Evolutionary conservation across 2,113 vertebrate species (phyloP), one percentile per base, ranked within the genome.

Genomic region (Anser brachyrhynchus): DNA sequence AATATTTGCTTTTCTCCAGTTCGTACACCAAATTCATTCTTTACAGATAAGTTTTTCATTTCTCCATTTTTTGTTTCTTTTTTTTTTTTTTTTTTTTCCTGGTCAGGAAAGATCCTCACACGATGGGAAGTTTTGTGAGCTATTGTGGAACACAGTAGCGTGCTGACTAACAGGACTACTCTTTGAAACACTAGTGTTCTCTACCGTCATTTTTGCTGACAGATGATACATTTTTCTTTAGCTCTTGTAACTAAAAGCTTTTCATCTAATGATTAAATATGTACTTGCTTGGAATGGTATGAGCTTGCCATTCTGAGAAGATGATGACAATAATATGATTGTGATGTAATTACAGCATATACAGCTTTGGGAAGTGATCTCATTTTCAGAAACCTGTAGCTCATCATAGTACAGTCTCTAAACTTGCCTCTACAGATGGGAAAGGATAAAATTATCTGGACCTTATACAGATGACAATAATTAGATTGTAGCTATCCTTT

Each of bases 321-420:
- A 67, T 22, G 71, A 77, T 87, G 94, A 94, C 78, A 93, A 10
- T 87, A 87, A 55, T 84, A 58, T 41, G 41, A 29, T 46, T 83
- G 55, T 92, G 90, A 80, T 85, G 59, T 76, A 76, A 91, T 91
- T 93, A 80, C 28, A 82, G 64, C 52, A 55, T 29, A 18, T 74
- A 13, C 11, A 67, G 46, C 55, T 94, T 64, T 88, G 87, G 90
- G 92, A 97, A 95, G 37, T 90, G 87, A 94, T 90, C 33, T 96
- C 41, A 88, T 66, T 94, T 91, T 66, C 90, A 92, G 79, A 93
- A 93, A 84, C 18, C 7, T 15, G 5, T 59, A 57, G 20, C 28
- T 90, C 18, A 49, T 58, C 46, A 13, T 76, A 80, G 29, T 74
- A 67, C 2, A 77, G 13, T 71, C 52, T 84, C 15, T 74, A 51